Evolutionary conservation across 1,140 invertebrate genomes (phyloP).

Genomic region (Brachionus calyciflorus): DNA sequence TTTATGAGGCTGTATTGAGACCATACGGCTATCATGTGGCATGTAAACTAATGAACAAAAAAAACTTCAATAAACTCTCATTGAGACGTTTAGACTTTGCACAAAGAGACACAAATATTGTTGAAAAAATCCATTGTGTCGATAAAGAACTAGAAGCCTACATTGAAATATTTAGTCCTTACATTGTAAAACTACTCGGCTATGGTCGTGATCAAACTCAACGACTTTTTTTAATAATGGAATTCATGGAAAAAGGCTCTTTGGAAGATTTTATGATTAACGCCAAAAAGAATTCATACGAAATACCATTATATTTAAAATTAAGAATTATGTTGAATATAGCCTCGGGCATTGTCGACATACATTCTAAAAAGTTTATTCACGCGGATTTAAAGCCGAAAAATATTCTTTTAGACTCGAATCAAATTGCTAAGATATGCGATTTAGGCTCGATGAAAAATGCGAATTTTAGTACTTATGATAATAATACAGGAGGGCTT

Average conservation of each 20-base stretch:
- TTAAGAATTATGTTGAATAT: conserved; percentile 7
- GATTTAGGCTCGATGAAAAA: conserved; percentile 2
- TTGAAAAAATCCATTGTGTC: background rate
- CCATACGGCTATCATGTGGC: background rate
- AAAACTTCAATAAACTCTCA: background rate
- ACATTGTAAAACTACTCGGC: background rate
- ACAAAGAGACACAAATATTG: background rate
- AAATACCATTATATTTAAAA: background rate
- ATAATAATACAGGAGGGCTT: background rate
- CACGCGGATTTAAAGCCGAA: conserved; percentile 14
- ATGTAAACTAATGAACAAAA: conserved; percentile 33
- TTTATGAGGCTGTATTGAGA: background rate
- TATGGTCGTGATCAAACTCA: background rate
- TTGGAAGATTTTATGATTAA: conserved; percentile 18
- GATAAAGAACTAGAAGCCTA: conserved; percentile 13
- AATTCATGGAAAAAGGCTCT: conserved; percentile 1
- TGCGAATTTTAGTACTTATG: background rate
- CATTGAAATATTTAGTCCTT: conserved; percentile 6
- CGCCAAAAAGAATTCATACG: background rate
- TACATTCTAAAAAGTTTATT: conserved; percentile 20
- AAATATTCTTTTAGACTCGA: conserved; percentile 13
- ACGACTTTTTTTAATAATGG: background rate
- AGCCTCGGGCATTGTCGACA: background rate
- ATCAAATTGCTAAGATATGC: conserved; percentile 5
- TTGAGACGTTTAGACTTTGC: background rate